phyloP scores from a whole-genome alignment of 2,113 vertebrate genomes.

The Elephantulus edwardii region DNA sequence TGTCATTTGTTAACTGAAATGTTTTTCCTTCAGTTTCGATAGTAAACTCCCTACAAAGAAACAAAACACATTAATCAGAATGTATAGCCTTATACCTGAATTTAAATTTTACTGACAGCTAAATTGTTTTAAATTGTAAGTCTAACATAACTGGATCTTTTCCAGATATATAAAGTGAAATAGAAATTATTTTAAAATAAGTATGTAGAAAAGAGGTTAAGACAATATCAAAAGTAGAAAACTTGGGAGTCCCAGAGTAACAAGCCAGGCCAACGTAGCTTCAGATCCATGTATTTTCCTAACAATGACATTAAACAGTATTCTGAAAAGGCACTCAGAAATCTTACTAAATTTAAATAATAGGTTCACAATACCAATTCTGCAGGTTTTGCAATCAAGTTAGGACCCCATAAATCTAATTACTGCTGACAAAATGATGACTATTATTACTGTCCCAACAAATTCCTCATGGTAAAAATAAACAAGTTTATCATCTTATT shows the following conservation, averaged over 20 bases:
- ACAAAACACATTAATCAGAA: constrained; percentile 16
- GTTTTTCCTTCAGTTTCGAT: constrained; percentile 95
- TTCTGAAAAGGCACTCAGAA: neutral
- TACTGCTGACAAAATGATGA: neutral
- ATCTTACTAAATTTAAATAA: constrained; percentile 30
- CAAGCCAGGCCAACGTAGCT: neutral
- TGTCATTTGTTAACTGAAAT: constrained; percentile 94
- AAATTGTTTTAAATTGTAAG: neutral
- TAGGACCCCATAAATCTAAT: neutral
- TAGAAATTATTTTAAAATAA: constrained; percentile 34
- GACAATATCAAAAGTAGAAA: neutral
- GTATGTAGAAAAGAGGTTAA: neutral
- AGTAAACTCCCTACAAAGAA: constrained; percentile 91
- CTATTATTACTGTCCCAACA: neutral
- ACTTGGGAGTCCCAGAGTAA: neutral
- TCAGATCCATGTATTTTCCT: neutral
- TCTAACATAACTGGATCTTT: neutral
- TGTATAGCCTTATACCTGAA: neutral
- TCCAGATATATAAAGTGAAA: neutral
- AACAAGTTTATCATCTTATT: neutral
- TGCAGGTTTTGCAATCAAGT: constrained; percentile 2
- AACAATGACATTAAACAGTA: neutral
- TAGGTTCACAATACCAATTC: neutral
- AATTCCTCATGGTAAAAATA: constrained; percentile 15
- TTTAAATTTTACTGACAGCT: neutral